These are phyloP conservation scores for Aporophyla lueneburgensis DNA, from an alignment of 2,888 invertebrate species.

Conservation along the genomic window DNA sequence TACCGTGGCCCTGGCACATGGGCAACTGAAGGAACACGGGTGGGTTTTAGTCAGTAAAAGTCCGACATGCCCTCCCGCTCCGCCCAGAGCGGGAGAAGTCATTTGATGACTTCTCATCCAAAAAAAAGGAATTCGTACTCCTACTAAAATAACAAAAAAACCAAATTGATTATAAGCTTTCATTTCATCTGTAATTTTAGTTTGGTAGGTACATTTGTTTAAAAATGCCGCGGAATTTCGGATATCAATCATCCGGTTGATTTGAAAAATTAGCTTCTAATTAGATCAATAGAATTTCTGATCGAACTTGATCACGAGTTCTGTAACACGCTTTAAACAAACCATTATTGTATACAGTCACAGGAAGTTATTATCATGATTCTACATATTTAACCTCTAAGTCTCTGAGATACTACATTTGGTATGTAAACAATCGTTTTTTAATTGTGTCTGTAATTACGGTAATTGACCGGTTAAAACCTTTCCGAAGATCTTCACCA, in stretches of 20 bases:
- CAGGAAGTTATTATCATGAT: not conserved
- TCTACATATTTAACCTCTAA: no score
- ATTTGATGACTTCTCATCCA: no score
- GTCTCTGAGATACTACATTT: no score
- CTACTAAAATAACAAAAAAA: constrained; percentile 37
- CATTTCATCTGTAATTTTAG: constrained; percentile 39
- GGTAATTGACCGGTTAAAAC: no score
- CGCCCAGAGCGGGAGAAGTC: no score
- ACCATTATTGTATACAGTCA: not conserved
- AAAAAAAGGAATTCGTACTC: not conserved
- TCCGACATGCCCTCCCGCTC: no score
- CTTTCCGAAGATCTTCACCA: no score
- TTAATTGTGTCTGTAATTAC: no score
- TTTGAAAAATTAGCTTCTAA: not conserved
- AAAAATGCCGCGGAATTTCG: constrained; percentile 33
- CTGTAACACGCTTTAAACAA: constrained; percentile 10
- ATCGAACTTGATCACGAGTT: constrained; percentile 40
- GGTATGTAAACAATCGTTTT: no score
- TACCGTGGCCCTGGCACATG: no score
- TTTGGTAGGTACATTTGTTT: constrained; percentile 4
- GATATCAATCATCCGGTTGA: constrained; percentile 43
- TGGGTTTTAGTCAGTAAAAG: no score
- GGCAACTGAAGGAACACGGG: no score
- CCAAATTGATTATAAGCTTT: constrained; percentile 24
- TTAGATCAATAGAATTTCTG: constrained; percentile 38